These are phyloP conservation scores for Drosophila novamexicana DNA, from an alignment of 1,140 invertebrate species.

Conservation along the genomic window DNA sequence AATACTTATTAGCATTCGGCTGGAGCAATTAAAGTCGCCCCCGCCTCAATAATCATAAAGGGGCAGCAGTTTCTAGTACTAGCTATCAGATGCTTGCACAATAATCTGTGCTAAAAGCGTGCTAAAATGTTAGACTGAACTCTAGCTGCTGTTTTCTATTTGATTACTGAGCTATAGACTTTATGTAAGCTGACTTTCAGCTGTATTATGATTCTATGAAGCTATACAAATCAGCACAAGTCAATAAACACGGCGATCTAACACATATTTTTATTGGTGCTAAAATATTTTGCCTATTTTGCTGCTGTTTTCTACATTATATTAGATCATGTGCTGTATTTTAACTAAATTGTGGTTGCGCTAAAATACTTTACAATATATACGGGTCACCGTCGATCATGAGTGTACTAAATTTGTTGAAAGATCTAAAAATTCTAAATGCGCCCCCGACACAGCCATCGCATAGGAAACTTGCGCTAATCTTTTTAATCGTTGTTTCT, in stretches of 20 bases:
- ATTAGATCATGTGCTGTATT: no score
- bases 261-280: neutral
- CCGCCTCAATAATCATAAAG: constrained; percentile 24
- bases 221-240: neutral
- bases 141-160: constrained; percentile 4
- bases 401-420: no score
- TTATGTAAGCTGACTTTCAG: neutral
- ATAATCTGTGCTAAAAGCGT: constrained; percentile 4
- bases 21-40: constrained; percentile 52
- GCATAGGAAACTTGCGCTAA: no score
- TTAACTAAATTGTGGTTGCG: no score
- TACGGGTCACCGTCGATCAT: no score
- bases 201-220: constrained; percentile 6
- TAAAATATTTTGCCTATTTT: neutral
- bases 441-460: no score
- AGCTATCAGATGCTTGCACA: constrained; percentile 1
- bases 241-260: neutral
- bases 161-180: no score
- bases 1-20: constrained; percentile 45
- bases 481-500: no score
- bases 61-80: neutral
- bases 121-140: constrained; percentile 14
- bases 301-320: no score
- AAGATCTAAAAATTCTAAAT: no score
- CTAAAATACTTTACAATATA: no score